Evolutionary conservation across 2,888 invertebrate genomes (phyloP), one percentile per base, ranked within the genome.

Genomic region (Pachliopta kotzebuea): DNA sequence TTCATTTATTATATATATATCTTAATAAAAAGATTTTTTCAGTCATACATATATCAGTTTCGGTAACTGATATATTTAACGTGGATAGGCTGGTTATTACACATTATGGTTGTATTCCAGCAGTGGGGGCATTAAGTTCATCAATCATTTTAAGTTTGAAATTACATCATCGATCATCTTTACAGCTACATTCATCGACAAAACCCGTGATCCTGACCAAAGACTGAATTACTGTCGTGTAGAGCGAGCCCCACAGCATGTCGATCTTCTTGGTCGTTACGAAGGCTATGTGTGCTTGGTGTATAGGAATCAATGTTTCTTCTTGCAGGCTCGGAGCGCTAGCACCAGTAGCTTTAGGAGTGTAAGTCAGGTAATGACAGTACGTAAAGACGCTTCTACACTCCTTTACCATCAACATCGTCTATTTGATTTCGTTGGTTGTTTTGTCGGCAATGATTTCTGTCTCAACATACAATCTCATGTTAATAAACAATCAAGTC

Each of bases 261-360:
- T 84, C 81, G 79, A 86, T 89, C 89, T 89, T 89, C 76, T 88
- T 88, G 88, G 89, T 90, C 82, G 62, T 24, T 67, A 65, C 64
- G 63, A 71, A 57, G 73, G 87, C 87, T 86, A 81, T 84, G 81
- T 90, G 88, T 92, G 89, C 90, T 89, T 89, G 81, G 89, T 92
- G 90, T 92, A 90, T 86, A 86, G 90, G 88, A 89, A 85, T 83
- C 75, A 80, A 77, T 88, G 82, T 91, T 92, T 89, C 91, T 90
- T 93, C 93, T 95, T 94, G 84, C 96, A 96, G 96, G 96, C 96
- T 90, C 95, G 96, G 94, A 96, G 95, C 93, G 95, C 96, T 92
- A 96, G 96, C 94, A 95, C 96, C 93, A 95, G 95, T 96, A 96
- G 96, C 95, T 95, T 96, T 95, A 95, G 96, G 95, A 96, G 96